phyloP scores from a whole-genome alignment of 2,888 invertebrate genomes.

The Xanthia icteritia region DNA sequence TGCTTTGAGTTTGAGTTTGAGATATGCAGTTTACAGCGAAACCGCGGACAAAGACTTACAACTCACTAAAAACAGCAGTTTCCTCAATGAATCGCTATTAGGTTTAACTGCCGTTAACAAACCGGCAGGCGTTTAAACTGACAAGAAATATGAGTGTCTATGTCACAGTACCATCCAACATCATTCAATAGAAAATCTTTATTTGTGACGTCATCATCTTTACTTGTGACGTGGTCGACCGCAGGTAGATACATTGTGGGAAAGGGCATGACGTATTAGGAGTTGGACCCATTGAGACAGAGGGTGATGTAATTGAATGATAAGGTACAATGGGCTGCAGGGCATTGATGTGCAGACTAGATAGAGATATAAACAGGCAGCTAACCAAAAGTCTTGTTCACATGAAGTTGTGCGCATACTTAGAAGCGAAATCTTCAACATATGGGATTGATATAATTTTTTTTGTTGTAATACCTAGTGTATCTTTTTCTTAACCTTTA shows the following conservation, averaged over 20 bases:
- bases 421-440: neutral
- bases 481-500: too few species aligned
- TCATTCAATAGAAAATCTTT: conserved; percentile 26
- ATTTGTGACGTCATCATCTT: neutral
- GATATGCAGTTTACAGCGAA: neutral
- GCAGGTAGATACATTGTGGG: neutral
- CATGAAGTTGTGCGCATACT: neutral
- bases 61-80: neutral
- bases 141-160: conserved; percentile 9
- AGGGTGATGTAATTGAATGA: neutral
- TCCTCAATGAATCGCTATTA: conserved; percentile 13
- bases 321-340: neutral
- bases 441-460: neutral
- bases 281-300: neutral
- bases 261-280: neutral
- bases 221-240: neutral
- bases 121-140: conserved; percentile 17
- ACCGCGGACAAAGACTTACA: neutral
- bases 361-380: neutral
- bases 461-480: neutral
- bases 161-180: conserved; percentile 1
- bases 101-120: conserved; percentile 16
- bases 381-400: neutral
- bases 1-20: neutral
- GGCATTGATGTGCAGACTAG: neutral